These are phyloP conservation scores for Mystacornis crossleyi DNA, from an alignment of 2,113 vertebrate genomes.

Conservation along the genomic window DNA sequence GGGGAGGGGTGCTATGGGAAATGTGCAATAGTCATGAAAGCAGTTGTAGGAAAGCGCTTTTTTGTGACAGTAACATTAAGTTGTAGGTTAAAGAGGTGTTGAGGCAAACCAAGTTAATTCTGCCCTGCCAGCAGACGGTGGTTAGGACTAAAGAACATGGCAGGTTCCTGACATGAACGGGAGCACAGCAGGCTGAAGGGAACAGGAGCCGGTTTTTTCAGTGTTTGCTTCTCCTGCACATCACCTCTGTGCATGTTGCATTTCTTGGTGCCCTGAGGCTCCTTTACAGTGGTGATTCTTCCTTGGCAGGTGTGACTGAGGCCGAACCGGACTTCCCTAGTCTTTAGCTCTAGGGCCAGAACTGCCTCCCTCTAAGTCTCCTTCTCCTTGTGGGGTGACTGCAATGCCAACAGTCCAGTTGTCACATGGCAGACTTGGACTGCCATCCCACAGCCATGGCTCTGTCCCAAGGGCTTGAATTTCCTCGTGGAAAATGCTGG, in stretches of 20 bases:
- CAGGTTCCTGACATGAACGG: neutral
- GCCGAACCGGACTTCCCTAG: neutral
- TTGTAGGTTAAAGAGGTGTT: neutral
- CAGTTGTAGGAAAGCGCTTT: neutral
- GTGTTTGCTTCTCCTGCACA: neutral
- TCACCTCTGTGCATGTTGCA: neutral
- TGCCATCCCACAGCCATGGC: neutral
- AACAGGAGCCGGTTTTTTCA: neutral
- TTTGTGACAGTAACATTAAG: neutral
- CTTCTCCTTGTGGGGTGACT: neutral
- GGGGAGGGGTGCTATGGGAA: neutral
- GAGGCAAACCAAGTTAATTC: neutral
- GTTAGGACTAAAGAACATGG: neutral
- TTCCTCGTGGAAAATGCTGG: neutral
- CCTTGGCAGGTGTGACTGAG: neutral
- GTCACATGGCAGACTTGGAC: neutral
- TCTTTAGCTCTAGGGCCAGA: neutral
- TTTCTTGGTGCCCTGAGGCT: neutral
- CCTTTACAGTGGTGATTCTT: neutral
- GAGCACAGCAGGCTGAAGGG: neutral
- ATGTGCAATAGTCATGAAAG: conserved; percentile 1
- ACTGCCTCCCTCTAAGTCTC: neutral
- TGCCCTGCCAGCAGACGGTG: neutral
- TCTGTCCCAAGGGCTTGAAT: neutral
- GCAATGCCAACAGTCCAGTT: neutral